Percentiles rank a stretch among this genome's conserved stretches.
Evolutionary conservation across 1,140 invertebrate species (phyloP).

Genomic region (Papilio polytes): DNA sequence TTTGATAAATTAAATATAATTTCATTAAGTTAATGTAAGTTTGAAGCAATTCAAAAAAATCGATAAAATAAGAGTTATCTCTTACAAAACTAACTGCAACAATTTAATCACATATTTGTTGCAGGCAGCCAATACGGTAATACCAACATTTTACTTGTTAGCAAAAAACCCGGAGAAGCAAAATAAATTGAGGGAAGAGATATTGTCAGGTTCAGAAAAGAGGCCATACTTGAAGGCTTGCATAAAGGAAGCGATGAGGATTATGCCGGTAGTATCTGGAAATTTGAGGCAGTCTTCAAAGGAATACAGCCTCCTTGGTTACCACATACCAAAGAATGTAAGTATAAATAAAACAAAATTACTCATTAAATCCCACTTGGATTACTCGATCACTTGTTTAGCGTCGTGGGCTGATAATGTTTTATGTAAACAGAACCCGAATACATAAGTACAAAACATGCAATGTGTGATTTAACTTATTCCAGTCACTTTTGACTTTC

Average conservation of each 20-base stretch:
- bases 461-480: conserved; percentile 20
- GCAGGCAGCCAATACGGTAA: conserved; percentile 66
- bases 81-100: neutral
- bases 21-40: too few relatives aligned
- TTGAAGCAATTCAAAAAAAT: too few relatives aligned
- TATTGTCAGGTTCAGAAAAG: conserved; percentile 69
- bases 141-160: conserved; percentile 85
- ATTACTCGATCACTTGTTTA: too few relatives aligned
- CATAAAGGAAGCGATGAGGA: conserved; percentile 86
- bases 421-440: too few relatives aligned
- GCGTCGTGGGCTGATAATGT: too few relatives aligned
- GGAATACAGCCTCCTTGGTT: conserved; percentile 84
- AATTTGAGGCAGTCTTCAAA: conserved; percentile 79
- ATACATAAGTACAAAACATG: too few relatives aligned
- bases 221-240: conserved; percentile 86
- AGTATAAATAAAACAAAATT: conserved; percentile 58
- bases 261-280: conserved; percentile 83
- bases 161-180: conserved; percentile 86
- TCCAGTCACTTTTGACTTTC: conserved; percentile 58
- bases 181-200: conserved; percentile 87
- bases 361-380: neutral
- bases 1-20: too few relatives aligned
- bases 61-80: neutral
- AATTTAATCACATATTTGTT: conserved; percentile 28
- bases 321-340: conserved; percentile 86